Base-by-base conservation (phyloP, 2,888 invertebrate genomes). In the Callinectes sapidus region DNA sequence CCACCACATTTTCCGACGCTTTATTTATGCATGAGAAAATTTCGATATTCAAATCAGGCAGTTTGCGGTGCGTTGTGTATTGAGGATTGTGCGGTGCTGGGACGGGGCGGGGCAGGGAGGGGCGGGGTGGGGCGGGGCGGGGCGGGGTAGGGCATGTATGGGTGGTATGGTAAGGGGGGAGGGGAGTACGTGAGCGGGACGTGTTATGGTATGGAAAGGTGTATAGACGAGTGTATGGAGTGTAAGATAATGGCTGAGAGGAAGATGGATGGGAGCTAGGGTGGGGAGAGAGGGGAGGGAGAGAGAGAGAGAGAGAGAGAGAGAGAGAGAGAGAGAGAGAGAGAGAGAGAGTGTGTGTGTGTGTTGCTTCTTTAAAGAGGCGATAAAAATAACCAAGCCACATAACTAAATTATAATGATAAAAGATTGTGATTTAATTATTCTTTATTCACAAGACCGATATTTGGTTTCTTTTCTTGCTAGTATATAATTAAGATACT, bases 1-100 rank as follows among this genome's bases (percentile, higher is more conserved):
- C 48, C 48, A 48, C 48, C 8, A 48, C 61, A 23, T 23, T 61
- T 81, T 32, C 35, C 32, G 14, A 81, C 81, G 35, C 35, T 81
- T 81, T 81, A 81, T 81, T 81, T 81, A 81, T 81, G 81, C 81
- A 81, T 81, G 81, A 81, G 81, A 81, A 81, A 81, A 81, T 81
- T 81, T 81, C 81, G 81, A 81, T 81, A 81, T 81, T 81, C 81
- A 81, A 81, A 81, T 81, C 81, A 81, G 81, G 81, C 81, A 81
- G 81, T 81, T 81, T 81, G 81, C 35, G 81, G 35, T 81, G 81
- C 35, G 81, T 81, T 81, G 81, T 81, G 81, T 81, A 81, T 81
- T 35, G 81, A 35, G 81, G 81, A 81, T 81, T 81, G 81, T 81
- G 81, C 35, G 81, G 81, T 2, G 81, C 81, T 28, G 71, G 23